These are phyloP conservation scores for Pavo muticus DNA, from an alignment of 2,113 vertebrate species.

Conservation along the genomic window DNA sequence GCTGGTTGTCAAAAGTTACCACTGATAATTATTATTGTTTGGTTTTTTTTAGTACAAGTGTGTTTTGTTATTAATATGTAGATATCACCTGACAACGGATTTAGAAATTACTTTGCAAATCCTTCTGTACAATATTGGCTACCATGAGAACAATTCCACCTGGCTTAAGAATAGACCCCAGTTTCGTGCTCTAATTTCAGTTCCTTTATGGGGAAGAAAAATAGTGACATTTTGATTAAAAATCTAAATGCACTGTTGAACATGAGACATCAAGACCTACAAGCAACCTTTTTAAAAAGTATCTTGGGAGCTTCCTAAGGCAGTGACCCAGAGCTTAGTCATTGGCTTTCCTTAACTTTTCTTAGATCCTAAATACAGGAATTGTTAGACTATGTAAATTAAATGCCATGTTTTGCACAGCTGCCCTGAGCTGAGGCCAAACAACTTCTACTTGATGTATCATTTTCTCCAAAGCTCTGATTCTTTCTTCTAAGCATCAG, in stretches of 20 bases:
- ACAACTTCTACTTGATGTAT: not conserved
- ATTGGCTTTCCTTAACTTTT: not conserved
- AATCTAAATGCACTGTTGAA: not conserved
- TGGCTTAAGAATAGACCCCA: not conserved
- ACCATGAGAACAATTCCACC: not conserved
- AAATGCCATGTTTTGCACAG: not conserved
- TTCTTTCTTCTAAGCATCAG: not conserved
- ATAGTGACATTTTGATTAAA: not conserved
- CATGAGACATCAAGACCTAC: not conserved
- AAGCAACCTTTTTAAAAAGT: not conserved
- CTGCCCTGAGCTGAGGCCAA: not conserved
- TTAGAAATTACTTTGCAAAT: not conserved
- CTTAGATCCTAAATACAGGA: not conserved
- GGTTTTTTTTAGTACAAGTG: not conserved
- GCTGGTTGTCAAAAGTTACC: not conserved
- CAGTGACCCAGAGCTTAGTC: not conserved
- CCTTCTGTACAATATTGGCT: not conserved
- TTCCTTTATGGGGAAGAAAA: not conserved
- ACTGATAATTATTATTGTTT: not conserved
- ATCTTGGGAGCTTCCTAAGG: not conserved
- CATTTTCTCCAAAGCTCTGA: not conserved
- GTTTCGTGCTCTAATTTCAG: fast-evolving
- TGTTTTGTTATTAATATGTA: not conserved
- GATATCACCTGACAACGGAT: not conserved
- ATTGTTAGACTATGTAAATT: not conserved